Percentiles rank a stretch among this genome's conserved stretches.
Evolutionary conservation across 2,888 invertebrate genomes (phyloP).

Genomic region (Chelonus formosanus): DNA sequence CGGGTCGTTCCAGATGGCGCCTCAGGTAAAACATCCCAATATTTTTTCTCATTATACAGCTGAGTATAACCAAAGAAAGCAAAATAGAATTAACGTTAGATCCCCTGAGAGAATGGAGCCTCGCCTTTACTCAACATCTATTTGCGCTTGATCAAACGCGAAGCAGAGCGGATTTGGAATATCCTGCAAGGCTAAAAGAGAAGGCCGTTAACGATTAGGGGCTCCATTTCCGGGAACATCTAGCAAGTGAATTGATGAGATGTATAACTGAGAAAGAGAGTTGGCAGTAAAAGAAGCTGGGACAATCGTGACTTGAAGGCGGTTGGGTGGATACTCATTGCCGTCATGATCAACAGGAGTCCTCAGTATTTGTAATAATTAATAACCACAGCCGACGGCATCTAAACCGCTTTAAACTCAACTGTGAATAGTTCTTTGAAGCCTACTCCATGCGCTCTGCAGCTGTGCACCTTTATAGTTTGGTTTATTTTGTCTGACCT

Average conservation of each 20-base stretch:
- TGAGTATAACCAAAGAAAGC: conserved; percentile 28
- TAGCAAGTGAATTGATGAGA: not conserved
- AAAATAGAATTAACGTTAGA: conserved; percentile 32
- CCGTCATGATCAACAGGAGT: conserved; percentile 19
- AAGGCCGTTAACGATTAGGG: not conserved
- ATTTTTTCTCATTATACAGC: conserved; percentile 29
- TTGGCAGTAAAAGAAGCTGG: conserved; percentile 3
- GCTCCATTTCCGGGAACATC: not conserved
- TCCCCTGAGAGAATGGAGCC: conserved; percentile 14
- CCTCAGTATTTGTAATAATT: conserved; percentile 42
- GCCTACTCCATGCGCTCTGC: not conserved
- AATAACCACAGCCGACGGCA: conserved; percentile 42
- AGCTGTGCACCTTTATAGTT: not conserved
- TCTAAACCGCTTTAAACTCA: conserved; percentile 25
- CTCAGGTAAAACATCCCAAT: conserved; percentile 50
- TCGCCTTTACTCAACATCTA: conserved; percentile 20
- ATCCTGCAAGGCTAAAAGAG: not conserved
- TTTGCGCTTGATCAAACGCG: conserved; percentile 26
- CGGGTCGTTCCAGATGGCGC: conserved; percentile 64
- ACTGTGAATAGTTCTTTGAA: not conserved
- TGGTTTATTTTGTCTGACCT: not conserved
- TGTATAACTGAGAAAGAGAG: conserved; percentile 2
- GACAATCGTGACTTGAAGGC: conserved; percentile 29
- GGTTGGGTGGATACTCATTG: conserved; percentile 16
- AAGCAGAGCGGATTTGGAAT: conserved; percentile 14